Base-by-base conservation (phyloP, 2,113 vertebrate genomes). In the Aspiorhynchus laticeps region DNA sequence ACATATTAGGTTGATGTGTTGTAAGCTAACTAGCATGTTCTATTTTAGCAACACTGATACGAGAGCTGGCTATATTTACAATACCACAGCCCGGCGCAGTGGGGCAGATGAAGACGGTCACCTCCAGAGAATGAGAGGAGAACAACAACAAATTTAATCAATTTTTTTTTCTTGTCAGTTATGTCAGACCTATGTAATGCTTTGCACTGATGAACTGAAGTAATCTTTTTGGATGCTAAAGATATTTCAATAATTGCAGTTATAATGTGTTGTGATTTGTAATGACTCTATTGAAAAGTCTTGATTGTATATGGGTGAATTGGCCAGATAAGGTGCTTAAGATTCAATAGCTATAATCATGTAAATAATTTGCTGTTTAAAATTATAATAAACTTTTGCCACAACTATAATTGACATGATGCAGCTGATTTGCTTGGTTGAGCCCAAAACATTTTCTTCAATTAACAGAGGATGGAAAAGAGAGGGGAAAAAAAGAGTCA, bases 61-160 rank as follows among this genome's bases (percentile, higher is more conserved):
- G 9, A 53, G 48, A 59, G 46, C 96, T 67, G 92, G 95, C 0
- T 96, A 98, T 38, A 96, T 93, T 77, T 98, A 98, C 91, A 97
- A 96, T 0, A 94, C 95, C 0, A 95, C 96, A 0, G 88, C 94
- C 26, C 86, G 90, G 78, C 94, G 93, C 56, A 94, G 85, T 71
- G 17, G 59, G 1, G 85, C 85, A 2, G 38, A n/a, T 0, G 85
- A 80, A 19, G 89, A 87, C 14, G 5, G 0, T 9, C 2, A 77
- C 71, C 56, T 90, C 89, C 56, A 86, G 65, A 19, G 67, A n/a
- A 26, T 90, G 46, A 61, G 86, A 14, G 33, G 36, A 74, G 0
- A 86, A 89, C 33, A 74, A 15, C 86, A 91, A 28, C 91, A 90
- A 38, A 88, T 92, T 56, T 93, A 78, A 89, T 7, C 59, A 10